Evolutionary conservation across 2,797 vertebrate genomes (phyloP).

Genomic region (Typhlichthys eigenmanni): DNA sequence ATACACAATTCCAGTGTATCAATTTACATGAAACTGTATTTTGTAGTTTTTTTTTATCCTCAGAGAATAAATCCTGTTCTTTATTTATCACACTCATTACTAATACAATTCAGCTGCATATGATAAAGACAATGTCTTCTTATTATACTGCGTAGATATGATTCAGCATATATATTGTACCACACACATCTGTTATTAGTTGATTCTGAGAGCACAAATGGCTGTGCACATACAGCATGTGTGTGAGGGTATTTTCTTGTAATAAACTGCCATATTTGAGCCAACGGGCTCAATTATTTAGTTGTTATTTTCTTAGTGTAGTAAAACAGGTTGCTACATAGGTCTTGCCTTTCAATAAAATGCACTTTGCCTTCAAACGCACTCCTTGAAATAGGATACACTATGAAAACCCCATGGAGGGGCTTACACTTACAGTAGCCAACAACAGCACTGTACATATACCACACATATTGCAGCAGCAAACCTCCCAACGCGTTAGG

Average conservation of each 20-base stretch:
- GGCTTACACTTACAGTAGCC: too few species aligned
- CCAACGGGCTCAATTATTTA: conserved; percentile 49
- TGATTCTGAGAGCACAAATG: conserved; percentile 3
- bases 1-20: conserved; percentile 7
- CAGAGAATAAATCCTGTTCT: conserved; percentile 55
- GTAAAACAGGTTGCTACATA: conserved; percentile 43
- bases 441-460: too few species aligned
- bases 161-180: conserved; percentile 13
- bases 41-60: conserved; percentile 37
- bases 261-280: conserved; percentile 6
- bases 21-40: conserved; percentile 32
- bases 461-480: too few species aligned
- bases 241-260: conserved; percentile 10
- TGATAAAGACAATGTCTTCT: conserved; percentile 38
- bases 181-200: background rate
- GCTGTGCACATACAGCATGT: background rate
- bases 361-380: conserved; percentile 21
- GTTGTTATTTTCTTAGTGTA: conserved; percentile 52
- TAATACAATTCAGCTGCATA: conserved; percentile 52
- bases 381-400: conserved; percentile 31
- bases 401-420: background rate
- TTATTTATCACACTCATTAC: background rate
- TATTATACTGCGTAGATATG: conserved; percentile 17
- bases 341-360: conserved; percentile 46
- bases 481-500: too few species aligned